Evolutionary conservation across 2,113 vertebrate genomes (phyloP).

Genomic region (Acanthisitta chloris): DNA sequence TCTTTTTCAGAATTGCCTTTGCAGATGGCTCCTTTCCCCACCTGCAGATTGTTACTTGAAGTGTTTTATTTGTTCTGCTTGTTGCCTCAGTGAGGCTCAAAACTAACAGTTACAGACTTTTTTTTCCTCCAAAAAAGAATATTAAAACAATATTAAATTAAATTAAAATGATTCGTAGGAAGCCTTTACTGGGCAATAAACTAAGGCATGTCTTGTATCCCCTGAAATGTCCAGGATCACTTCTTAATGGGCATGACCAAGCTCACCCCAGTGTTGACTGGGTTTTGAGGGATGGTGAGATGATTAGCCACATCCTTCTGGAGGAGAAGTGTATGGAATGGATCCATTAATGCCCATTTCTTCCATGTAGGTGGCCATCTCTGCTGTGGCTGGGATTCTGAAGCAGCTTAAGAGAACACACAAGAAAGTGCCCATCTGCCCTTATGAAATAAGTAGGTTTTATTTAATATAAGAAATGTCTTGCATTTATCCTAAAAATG

Average conservation of each 20-base stretch:
- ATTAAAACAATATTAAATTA: neutral
- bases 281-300: neutral
- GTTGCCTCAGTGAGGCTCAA: neutral
- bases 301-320: neutral
- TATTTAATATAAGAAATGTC: neutral
- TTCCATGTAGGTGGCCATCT: conserved; percentile 88
- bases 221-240: neutral
- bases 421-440: conserved; percentile 87
- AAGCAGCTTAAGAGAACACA: conserved; percentile 93
- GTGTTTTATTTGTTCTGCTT: neutral
- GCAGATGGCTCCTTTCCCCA: neutral
- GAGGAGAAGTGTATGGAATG: neutral
- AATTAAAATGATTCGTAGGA: neutral
- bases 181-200: neutral
- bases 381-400: conserved; percentile 91
- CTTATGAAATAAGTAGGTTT: conserved; percentile 86
- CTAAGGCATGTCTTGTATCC: neutral
- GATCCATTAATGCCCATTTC: neutral
- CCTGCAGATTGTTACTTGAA: neutral
- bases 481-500: neutral
- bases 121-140: neutral
- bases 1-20: neutral
- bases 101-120: neutral
- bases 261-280: neutral
- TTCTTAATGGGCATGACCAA: neutral